Base-by-base conservation (phyloP, 2,888 invertebrate genomes). In the Pristionchus mayeri region DNA sequence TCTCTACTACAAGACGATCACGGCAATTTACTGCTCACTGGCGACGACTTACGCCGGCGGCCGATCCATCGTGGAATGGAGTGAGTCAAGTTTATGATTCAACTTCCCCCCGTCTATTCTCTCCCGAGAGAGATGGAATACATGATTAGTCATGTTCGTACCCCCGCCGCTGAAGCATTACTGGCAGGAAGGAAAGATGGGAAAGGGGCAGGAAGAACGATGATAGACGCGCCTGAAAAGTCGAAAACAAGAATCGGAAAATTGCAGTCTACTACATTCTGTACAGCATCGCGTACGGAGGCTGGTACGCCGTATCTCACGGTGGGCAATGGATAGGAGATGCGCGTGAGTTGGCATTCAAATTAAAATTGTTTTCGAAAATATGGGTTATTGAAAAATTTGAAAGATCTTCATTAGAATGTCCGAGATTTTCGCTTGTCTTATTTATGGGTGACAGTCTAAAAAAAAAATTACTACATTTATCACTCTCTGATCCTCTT, bases 251-350 rank as follows among this genome's bases (percentile, higher is more conserved):
- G 67, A 67, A n/a, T 21, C 34, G 18, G 24, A 67, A 71, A 71
- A 50, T 78, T 78, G 9, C 76, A 78, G 76, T 78, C 30, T 82
- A 82, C 81, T 82, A 82, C 81, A 82, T 82, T 63, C 81, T 82
- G 44, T 82, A 82, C 81, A 63, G 63, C 48, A 52, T 52, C 21
- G 81, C 81, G 60, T 82, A 82, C 63, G 63, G 60, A 4, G 63
- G 44, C 3, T 82, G 63, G 81, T 82, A 60, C 63, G 81, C 34
- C 18, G 63, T 21, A 52, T 63, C 44, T 30, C 52, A 52, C n/a
- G 48, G 63, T 63, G 81, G 81, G 63, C 60, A 27, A 63, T 60
- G 27, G 63, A 63, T 82, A n/a, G 48, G 48, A 50, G 81, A 82
- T 16, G 18, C 60, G 63, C 44, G 81, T 82, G 11, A 44, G 81